These are phyloP conservation scores for Tangara arthus DNA, from an alignment of 2,797 vertebrate species.

Conservation along the genomic window DNA sequence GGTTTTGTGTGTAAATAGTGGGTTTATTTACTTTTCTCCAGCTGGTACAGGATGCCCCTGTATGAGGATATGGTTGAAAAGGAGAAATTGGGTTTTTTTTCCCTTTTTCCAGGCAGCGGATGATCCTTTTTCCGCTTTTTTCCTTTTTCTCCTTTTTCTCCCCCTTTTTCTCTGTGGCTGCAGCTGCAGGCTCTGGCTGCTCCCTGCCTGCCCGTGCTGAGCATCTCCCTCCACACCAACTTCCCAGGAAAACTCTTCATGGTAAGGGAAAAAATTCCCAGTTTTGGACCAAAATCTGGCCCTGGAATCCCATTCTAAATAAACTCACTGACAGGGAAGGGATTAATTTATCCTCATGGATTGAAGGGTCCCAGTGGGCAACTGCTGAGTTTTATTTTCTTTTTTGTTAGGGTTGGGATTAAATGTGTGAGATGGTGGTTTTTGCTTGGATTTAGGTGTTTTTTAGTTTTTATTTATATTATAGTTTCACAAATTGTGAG, in stretches of 20 bases:
- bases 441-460: not conserved
- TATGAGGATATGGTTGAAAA: not conserved
- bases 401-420: not conserved
- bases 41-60: not conserved
- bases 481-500: not conserved
- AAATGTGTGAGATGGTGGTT: not conserved
- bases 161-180: not conserved
- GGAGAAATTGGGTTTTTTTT: not conserved
- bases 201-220: not conserved
- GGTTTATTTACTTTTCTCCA: not conserved
- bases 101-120: not conserved
- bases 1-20: not conserved
- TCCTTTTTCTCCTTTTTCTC: too few species aligned
- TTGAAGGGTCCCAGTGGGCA: not conserved
- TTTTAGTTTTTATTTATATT: not conserved
- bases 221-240: not conserved
- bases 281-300: not conserved
- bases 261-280: not conserved
- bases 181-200: not conserved
- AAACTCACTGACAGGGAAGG: fast-evolving
- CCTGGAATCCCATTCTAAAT: not conserved
- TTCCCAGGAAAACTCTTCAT: not conserved
- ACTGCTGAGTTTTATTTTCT: not conserved
- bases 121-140: not conserved
- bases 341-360: not conserved